phyloP scores from a whole-genome alignment of 2,888 invertebrate species.

The Apantesis nais region DNA sequence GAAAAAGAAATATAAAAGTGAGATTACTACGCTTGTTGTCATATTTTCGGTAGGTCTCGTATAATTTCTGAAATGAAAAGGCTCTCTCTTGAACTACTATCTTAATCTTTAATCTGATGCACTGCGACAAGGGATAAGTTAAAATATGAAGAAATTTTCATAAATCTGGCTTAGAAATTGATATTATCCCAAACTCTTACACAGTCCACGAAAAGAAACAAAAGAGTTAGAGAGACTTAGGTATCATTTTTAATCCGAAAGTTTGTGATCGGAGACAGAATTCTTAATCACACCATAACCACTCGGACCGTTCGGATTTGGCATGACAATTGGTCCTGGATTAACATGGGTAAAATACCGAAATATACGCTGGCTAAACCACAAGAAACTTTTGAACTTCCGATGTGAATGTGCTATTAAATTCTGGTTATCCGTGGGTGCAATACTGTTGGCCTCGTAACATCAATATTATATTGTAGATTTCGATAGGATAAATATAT shows the following conservation, averaged over 20 bases:
- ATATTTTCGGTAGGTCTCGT: too few species aligned
- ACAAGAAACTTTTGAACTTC: neutral
- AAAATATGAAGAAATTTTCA: neutral
- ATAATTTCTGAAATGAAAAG: neutral
- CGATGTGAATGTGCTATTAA: slow-evolving; percentile 15
- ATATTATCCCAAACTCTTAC: neutral
- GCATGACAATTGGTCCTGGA: neutral
- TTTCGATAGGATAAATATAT: slow-evolving; percentile 20
- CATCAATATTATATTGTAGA: slow-evolving; percentile 37
- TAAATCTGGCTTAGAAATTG: neutral
- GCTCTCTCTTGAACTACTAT: neutral
- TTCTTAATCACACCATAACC: neutral
- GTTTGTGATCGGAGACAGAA: neutral
- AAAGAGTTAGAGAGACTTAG: neutral
- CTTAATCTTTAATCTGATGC: neutral
- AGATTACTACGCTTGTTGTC: neutral
- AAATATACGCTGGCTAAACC: neutral
- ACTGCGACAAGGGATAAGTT: neutral
- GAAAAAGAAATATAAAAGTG: neutral
- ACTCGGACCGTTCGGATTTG: neutral
- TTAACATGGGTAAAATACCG: neutral
- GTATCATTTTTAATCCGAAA: neutral
- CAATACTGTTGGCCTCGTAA: slow-evolving; percentile 30
- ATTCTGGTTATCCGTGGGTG: slow-evolving; percentile 35
- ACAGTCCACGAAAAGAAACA: neutral